Percentiles rank a stretch among this genome's conserved stretches.
These are phyloP conservation scores for Acrocyrtus sp. DNA, from an alignment of 2,888 invertebrate genomes.

Conservation along the genomic window DNA sequence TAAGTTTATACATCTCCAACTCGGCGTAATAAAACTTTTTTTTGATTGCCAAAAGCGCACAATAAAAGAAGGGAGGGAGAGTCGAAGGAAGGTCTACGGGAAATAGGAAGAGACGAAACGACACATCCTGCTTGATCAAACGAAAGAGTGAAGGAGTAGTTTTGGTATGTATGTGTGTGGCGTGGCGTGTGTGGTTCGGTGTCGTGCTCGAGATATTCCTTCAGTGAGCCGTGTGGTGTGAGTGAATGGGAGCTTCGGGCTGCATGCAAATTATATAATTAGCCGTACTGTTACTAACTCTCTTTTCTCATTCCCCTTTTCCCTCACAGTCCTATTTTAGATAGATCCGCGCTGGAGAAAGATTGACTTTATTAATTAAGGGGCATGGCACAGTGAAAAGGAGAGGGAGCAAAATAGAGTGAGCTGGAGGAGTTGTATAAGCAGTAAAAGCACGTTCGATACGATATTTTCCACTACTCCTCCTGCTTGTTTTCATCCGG, in stretches of 20 bases:
- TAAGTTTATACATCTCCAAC: too few relatives aligned
- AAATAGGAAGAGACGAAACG: neutral
- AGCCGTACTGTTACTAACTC: constrained; percentile 37
- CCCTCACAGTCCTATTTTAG: constrained; percentile 37
- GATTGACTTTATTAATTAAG: constrained; percentile 53
- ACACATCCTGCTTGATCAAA: neutral
- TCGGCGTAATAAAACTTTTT: neutral
- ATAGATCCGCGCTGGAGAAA: constrained; percentile 10
- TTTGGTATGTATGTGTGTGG: too few relatives aligned
- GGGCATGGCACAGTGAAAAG: constrained; percentile 16
- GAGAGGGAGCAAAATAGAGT: too few relatives aligned
- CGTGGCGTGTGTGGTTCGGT: neutral
- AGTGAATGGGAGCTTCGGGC: constrained; percentile 36
- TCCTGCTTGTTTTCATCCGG: neutral
- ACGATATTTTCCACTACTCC: neutral
- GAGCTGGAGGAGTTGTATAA: too few relatives aligned
- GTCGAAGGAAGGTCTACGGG: neutral
- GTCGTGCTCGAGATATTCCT: constrained; percentile 7
- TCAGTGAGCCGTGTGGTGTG: constrained; percentile 28
- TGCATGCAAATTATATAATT: constrained; percentile 60
- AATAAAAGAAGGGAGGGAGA: neutral
- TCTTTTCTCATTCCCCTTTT: constrained; percentile 30
- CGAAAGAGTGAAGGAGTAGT: too few relatives aligned
- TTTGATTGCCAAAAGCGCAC: neutral
- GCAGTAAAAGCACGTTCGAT: constrained; percentile 9